phyloP scores from a whole-genome alignment of 2,888 invertebrate species.

The Drosophila diplacantha region DNA sequence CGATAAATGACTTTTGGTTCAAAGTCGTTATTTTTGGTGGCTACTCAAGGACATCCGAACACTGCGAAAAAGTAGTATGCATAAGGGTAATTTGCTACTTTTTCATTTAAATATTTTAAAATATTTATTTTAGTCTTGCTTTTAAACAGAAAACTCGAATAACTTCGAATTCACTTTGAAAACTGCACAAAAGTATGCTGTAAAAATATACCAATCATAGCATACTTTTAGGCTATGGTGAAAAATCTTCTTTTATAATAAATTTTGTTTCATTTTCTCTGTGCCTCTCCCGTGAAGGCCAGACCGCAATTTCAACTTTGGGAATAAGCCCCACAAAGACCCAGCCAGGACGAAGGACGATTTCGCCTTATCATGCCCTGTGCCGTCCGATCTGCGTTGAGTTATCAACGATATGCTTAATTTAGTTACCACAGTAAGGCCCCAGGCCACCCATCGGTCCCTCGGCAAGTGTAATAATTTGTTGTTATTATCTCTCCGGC shows the following conservation, averaged over 20 bases:
- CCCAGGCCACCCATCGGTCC: constrained; percentile 9
- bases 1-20: constrained; percentile 32
- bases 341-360: constrained; percentile 14
- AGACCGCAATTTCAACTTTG: constrained; percentile 4
- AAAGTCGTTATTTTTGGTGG: background rate
- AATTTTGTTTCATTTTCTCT: background rate
- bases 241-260: background rate
- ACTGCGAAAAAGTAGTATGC: background rate
- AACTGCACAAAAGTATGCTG: background rate
- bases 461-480: constrained; percentile 49
- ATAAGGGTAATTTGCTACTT: accelerated
- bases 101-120: background rate
- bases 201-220: background rate
- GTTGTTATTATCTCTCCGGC: constrained; percentile 42
- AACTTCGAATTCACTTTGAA: background rate
- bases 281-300: background rate
- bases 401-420: constrained; percentile 48
- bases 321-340: constrained; percentile 15
- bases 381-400: constrained; percentile 42
- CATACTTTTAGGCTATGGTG: background rate
- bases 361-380: constrained; percentile 20
- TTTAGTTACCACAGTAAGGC: constrained; percentile 36
- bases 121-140: background rate
- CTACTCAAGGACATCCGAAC: constrained; percentile 13
- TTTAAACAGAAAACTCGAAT: background rate